Evolutionary conservation across 2,797 vertebrate genomes (phyloP), one percentile per base, ranked within the genome.

Genomic region (Pipistrellus pygmaeus): DNA sequence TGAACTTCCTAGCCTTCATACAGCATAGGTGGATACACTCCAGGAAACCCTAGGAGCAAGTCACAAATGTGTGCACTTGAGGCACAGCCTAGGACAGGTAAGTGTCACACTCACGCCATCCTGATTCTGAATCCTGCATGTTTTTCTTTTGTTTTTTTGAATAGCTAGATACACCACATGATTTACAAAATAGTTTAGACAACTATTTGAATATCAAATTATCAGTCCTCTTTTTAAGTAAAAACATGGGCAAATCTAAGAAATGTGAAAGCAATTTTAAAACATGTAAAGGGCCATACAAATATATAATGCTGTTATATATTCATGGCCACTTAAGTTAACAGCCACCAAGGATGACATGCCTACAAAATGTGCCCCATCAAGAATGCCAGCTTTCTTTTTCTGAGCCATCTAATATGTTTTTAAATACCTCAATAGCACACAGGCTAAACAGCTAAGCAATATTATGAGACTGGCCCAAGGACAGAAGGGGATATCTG

Each of bases 211-310:
- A 5, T 71, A 82, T 88, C 41, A 60, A 35, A 41, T 73, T 11
- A 38, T 27, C 23, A 44, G 4, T 66, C 76, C 46, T 60, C 14
- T 60, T 60, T 60, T 60, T 60, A 32, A 75, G 10, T 12, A 64
- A 75, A 86, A 66, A 75, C 23, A 41, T 20, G 27, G 82, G 21
- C 91, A 82, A 53, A 82, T 5, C 32, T 48, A 90, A 62, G 15
- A 85, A n/a, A 9, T 51, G n/a, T 85, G 62, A 85, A 53, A 85
- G 35, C n/a, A 87, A 35, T 75, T 83, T n/a, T 25, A 86, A 88
- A 88, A 91, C 18, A 55, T 7, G 30, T 46, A 75, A 88, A 88
- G 17, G 32, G 27, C 48, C 46, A 57, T 3, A 84, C 44, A 71
- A 90, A 88, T 17, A 68, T 23, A 35, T 30, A 25, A 85, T 10